Evolutionary conservation across 2,888 invertebrate species (phyloP), one percentile per base, ranked within the genome.

Genomic region (Drosophila stalkeri): DNA sequence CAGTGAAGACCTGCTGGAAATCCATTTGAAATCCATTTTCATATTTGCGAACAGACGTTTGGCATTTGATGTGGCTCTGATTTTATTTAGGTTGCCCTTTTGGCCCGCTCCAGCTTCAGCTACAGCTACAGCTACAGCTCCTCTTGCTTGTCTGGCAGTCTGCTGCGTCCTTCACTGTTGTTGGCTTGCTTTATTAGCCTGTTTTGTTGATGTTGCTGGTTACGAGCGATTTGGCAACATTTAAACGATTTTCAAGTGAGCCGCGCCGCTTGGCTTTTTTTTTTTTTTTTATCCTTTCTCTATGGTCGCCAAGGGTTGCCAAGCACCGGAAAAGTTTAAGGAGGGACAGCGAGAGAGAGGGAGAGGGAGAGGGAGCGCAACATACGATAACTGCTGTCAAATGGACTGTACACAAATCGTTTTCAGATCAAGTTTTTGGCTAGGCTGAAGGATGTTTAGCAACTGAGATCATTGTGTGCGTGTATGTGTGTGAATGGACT

Each of bases 401-500:
- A 82, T 82, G 68, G 71, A 69, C 70, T 77, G 75, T 73, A 72
- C 59, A 68, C 78, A 81, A 84, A 82, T 84, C 80, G 80, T 79
- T 84, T 73, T 67, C 62, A 71, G 57, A 81, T 79, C 69, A 66
- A 81, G 46, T 73, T 56, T 52, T 54, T 37, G 54, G 37, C 54
- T 16, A 23, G 12, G 16, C 47, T 41, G 39, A 14, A 41, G 23
- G 14, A 20, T 20, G 52, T 37, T 52, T 11, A 7, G 6, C 43
- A n/a, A 16, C 31, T 64, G 31, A 57, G 57, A 46, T 69, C 51
- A 59, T 37, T 39, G 35, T 35, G 41, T 41, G 23, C 12, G 63
- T 41, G 41, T 52, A 9, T 43, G 62, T 27, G 51, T 52, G 41
- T 62, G 64, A 39, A 55, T 65, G 43, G 56, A 56, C 39, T 56